phyloP scores from a whole-genome alignment of 2,113 vertebrate genomes.

The Rhynchomys soricoides region DNA sequence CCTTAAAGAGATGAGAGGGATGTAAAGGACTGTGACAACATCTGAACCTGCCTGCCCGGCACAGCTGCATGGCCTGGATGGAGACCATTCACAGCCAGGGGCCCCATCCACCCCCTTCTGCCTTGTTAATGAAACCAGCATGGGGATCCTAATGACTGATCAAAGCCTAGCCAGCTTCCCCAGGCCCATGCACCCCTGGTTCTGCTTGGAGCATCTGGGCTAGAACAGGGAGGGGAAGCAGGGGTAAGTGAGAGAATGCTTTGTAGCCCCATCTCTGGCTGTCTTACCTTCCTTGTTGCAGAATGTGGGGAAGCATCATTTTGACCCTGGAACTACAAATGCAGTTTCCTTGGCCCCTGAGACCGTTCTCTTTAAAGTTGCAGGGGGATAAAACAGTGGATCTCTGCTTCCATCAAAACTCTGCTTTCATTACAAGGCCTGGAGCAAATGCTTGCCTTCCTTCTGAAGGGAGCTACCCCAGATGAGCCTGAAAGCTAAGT shows the following conservation, averaged over 20 bases:
- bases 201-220: neutral
- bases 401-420: neutral
- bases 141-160: slow-evolving; percentile 73
- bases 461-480: neutral
- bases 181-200: neutral
- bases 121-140: slow-evolving; percentile 75
- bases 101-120: neutral
- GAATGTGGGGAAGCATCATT: neutral
- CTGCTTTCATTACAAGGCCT: neutral
- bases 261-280: neutral
- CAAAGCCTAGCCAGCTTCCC: slow-evolving; percentile 66
- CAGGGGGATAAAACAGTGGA: neutral
- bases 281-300: neutral
- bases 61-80: slow-evolving; percentile 56
- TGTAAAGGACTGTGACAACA: slow-evolving; percentile 76
- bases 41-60: slow-evolving; percentile 63
- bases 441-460: neutral
- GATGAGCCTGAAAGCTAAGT: neutral
- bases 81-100: slow-evolving; percentile 66
- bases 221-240: neutral
- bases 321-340: neutral
- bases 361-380: neutral
- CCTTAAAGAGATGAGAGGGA: slow-evolving; percentile 79
- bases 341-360: neutral
- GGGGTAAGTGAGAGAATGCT: neutral